Percentiles rank a stretch among this genome's conserved stretches.
Evolutionary conservation across 92 coral and sea anemone species (phyloP).

Genomic region (Epizoanthus fatuus): DNA sequence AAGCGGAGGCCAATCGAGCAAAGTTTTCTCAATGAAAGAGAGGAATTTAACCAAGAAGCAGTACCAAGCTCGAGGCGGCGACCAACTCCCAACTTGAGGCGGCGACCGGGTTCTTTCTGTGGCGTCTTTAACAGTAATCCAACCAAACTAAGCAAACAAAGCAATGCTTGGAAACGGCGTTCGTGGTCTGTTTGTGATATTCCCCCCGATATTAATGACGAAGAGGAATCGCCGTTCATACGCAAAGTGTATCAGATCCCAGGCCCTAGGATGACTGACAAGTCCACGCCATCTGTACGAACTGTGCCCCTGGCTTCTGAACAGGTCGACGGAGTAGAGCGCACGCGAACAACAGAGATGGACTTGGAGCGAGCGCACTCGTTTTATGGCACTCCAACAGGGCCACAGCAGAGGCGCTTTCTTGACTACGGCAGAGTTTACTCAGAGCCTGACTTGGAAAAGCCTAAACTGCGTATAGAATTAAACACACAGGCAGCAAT

Average conservation of each 20-base stretch:
- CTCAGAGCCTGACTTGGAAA: not conserved
- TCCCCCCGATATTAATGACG: slow-evolving; percentile 9
- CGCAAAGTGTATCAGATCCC: slow-evolving; percentile 37
- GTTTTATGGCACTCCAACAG: not conserved
- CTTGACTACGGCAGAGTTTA: not conserved
- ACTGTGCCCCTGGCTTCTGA: not conserved
- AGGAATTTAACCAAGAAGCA: not conserved
- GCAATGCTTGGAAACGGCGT: slow-evolving; percentile 18
- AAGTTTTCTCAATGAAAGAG: not conserved
- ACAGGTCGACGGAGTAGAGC: not conserved
- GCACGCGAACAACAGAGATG: not conserved
- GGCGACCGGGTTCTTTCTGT: slow-evolving; percentile 22
- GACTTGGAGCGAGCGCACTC: not conserved
- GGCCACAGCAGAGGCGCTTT: not conserved
- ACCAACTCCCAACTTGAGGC: not conserved
- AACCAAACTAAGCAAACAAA: not conserved
- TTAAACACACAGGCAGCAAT: not conserved
- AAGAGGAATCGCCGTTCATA: slow-evolving; percentile 31
- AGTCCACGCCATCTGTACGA: not conserved
- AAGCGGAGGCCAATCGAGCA: slow-evolving; percentile 1
- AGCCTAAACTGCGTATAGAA: slow-evolving; percentile 9
- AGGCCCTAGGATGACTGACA: not conserved
- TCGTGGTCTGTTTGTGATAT: slow-evolving; percentile 41
- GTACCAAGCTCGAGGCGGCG: not conserved
- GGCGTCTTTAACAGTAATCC: not conserved